Evolutionary conservation across 1,140 invertebrate genomes (phyloP), one percentile per base, ranked within the genome.

Genomic region (Drosophila ananassae): DNA sequence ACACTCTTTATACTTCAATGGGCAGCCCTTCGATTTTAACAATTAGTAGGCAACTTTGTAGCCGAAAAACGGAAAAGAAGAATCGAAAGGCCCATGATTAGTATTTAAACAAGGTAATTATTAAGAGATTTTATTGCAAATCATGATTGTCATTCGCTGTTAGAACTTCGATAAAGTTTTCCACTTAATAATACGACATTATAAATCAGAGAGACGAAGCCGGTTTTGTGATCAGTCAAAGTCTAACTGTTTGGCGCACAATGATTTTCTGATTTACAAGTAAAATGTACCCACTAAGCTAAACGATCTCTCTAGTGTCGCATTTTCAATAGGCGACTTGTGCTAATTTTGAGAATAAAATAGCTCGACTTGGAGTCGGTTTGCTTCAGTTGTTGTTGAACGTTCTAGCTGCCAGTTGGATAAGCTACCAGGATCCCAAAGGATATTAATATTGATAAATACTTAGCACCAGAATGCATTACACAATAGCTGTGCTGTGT

Each of bases 151-250:
- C 44, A 28, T 61, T 50, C 46, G 53, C 25, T 46, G 46, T 46
- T 50, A 56, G 30, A 24, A 21, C 44, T 50, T 56, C 66, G 46
- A 67, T 76, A 46, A 25, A 54, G 28, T 69, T 77, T 71, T 59
- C 47, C 41, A 87, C 53, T 67, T 72, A 81, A 87, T 87, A 79
- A 85, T 75, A 77, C 58, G 77, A 64, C 58, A 85, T 75, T 89
- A 87, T 81, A 87, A 82, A 66, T 72, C 62, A 55, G 69, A 32
- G 50, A 53, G 44, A 68, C 48, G 24, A 48, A 82, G 82, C 83
- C 82, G 83, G 82, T 89, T 87, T 79, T 60, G 44, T 52, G 59
- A 60, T 84, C 76, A 82, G 83, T 76, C 71, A 68, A 87, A 81
- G 82, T 85, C 64, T 57, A 72, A 55, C 55, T 41, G 73, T 54